A percentile compares a stretch with the other conserved stretches of the same genome.
phyloP scores from a whole-genome alignment of 2,797 vertebrate genomes.

The Notolepis coatsorum region DNA sequence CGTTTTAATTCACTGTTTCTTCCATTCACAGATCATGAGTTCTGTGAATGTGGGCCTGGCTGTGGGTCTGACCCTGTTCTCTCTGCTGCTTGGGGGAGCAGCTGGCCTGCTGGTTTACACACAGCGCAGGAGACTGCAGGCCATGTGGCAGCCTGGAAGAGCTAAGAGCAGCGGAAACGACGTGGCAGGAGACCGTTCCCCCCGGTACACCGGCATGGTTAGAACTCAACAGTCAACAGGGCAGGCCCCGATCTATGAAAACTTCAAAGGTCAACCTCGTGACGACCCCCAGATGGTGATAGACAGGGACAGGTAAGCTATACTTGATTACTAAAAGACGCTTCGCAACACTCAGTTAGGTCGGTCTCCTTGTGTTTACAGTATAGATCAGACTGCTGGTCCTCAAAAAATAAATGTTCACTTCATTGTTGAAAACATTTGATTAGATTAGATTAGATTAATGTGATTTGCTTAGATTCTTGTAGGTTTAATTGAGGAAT shows the following conservation, averaged over 20 bases:
- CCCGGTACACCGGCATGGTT: conserved; percentile 29
- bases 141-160: conserved; percentile 7
- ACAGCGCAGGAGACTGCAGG: conserved; percentile 28
- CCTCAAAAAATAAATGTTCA: too few relatives aligned
- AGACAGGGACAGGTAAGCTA: conserved; percentile 40
- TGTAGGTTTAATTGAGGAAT: too few relatives aligned
- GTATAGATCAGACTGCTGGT: too few relatives aligned
- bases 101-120: conserved; percentile 33
- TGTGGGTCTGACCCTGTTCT: conserved; percentile 56
- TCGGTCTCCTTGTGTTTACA: too few relatives aligned
- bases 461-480: too few relatives aligned
- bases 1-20: too few relatives aligned
- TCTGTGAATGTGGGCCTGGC: background rate
- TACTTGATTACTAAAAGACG: too few relatives aligned
- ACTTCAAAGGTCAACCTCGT: conserved; percentile 37
- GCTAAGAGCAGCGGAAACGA: conserved; percentile 32
- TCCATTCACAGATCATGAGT: conserved; percentile 55
- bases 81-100: conserved; percentile 40
- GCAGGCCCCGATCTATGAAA: conserved; percentile 75
- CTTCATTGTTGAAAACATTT: too few relatives aligned
- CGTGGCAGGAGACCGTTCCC: conserved; percentile 7
- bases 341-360: too few relatives aligned
- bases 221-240: background rate
- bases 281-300: background rate
- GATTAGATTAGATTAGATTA: too few relatives aligned